phyloP scores from a whole-genome alignment of 2,888 invertebrate species.

The Drosophila quinaria region DNA sequence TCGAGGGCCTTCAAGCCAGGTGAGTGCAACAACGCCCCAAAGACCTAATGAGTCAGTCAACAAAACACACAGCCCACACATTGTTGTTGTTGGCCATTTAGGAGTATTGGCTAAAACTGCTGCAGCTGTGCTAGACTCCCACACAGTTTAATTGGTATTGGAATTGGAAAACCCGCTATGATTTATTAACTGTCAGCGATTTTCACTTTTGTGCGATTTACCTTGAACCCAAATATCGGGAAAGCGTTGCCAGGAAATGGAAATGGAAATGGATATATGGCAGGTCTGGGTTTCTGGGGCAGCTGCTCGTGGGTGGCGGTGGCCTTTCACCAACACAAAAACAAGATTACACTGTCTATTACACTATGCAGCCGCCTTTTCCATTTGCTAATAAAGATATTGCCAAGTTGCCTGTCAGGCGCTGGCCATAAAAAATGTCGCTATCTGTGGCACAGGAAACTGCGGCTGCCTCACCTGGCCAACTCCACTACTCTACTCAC shows the following conservation, averaged over 20 bases:
- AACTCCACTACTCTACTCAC: slow-evolving; percentile 10
- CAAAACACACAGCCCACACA: slow-evolving; percentile 41
- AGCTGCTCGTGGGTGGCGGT: slow-evolving; percentile 69
- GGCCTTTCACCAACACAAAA: slow-evolving; percentile 63
- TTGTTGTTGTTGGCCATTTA: slow-evolving; percentile 11
- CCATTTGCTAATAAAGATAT: slow-evolving; percentile 74
- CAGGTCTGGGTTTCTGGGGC: slow-evolving; percentile 73
- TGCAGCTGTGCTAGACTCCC: slow-evolving; percentile 31
- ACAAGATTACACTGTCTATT: slow-evolving; percentile 41
- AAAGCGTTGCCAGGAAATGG: slow-evolving; percentile 44
- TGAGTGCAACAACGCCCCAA: slow-evolving; percentile 86
- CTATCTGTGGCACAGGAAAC: slow-evolving; percentile 75
- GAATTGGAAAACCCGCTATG: slow-evolving; percentile 27
- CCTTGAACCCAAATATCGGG: slow-evolving; percentile 65
- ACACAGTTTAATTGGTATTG: slow-evolving; percentile 35
- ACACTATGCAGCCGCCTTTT: slow-evolving; percentile 41
- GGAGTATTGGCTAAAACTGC: slow-evolving; percentile 23
- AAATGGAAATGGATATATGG: slow-evolving; percentile 14
- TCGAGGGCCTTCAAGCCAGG: slow-evolving; percentile 98
- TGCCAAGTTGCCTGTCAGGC: slow-evolving; percentile 55
- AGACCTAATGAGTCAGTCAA: slow-evolving; percentile 48
- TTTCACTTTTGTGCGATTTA: slow-evolving; percentile 61
- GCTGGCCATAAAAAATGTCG: slow-evolving; percentile 69
- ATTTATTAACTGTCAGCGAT: slow-evolving; percentile 43
- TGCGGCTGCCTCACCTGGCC: slow-evolving; percentile 3